A percentile compares a stretch with the other conserved stretches of the same genome.
Evolutionary conservation across 2,113 vertebrate genomes (phyloP).

Genomic region (Typhlomys cinereus): DNA sequence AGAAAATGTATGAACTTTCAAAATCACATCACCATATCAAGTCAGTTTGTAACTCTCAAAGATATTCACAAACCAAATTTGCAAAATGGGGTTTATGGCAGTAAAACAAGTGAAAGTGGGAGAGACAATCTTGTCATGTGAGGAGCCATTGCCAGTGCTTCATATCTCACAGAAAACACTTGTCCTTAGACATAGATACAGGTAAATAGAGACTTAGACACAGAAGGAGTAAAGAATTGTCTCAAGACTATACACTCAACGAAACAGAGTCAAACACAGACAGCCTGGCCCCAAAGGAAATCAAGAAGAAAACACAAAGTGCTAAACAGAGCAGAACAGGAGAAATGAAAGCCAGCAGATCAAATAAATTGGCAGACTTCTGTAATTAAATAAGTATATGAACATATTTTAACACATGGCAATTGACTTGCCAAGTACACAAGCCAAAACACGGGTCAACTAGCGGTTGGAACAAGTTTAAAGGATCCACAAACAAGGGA

Average conservation of each 20-base stretch:
- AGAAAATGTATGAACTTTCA: conserved; percentile 7
- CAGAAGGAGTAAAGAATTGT: not conserved
- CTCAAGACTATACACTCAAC: not conserved
- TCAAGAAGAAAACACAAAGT: conserved; percentile 47
- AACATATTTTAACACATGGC: conserved; percentile 61
- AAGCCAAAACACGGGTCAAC: conserved; percentile 59
- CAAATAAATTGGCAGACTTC: conserved; percentile 62
- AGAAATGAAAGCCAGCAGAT: conserved; percentile 43
- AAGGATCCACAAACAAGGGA: conserved; percentile 51
- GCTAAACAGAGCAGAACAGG: conserved; percentile 28
- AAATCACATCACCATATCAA: conserved; percentile 49
- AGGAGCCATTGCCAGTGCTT: not conserved
- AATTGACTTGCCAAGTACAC: conserved; percentile 50
- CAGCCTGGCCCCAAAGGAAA: not conserved
- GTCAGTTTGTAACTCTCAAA: conserved; percentile 19
- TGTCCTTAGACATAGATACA: not conserved
- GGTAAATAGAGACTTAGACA: not conserved
- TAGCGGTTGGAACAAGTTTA: conserved; percentile 52
- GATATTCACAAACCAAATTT: not conserved
- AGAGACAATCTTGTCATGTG: not conserved
- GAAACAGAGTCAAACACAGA: conserved; percentile 7
- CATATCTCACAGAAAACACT: not conserved
- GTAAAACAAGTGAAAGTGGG: not conserved
- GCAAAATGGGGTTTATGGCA: not conserved
- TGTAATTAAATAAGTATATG: conserved; percentile 58